Base-by-base conservation (phyloP, 2,113 vertebrate species). In the Zingel zingel region DNA sequence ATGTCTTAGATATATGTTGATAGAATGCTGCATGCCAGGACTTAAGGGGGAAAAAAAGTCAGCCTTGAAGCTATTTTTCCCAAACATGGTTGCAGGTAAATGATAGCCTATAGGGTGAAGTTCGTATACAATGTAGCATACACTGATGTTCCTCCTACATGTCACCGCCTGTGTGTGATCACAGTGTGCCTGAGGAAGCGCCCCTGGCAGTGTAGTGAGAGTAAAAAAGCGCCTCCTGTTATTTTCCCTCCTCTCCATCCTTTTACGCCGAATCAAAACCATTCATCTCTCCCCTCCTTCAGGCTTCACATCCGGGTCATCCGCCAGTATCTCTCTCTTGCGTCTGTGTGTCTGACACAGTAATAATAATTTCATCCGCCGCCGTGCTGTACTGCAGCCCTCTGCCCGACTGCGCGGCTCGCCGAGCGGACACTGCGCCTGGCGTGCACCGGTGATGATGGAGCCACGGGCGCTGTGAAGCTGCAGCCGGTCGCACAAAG, bases 281-380 rank as follows among this genome's bases (percentile, higher is more conserved):
- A 93, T 91, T 94, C 91, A 89, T 92, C 84, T 93, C 93, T 93
- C 94, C 92, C 93, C 94, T 93, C 90, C 92, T 91, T 89, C 90
- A 94, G 90, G 91, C 95, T 95, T 95, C 94, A 96, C 95, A 96
- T 96, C 95, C 95, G 95, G 95, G 95, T 96, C 95, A 95, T 91
- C 91, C 87, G 80, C 85, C 89, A 92, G 89, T 91, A 87, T 91
- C 85, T 90, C 89, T 89, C 88, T 91, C 83, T 83, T 80, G 86
- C 71, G 88, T 90, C 84, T 86, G 80, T 88, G 89, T 84, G 90
- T 88, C 88, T 91, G 92, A 90, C 88, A 90, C 82, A 79, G 90
- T 81, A 73, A 91, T 68, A 79, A 89, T 91, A 61, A 23, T 82
- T 85, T 73, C 85, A 18, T 48, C 90, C 88, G 71, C 87, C 86